phyloP scores from a whole-genome alignment of 2,113 vertebrate species.

The Neopipo cinnamomea region DNA sequence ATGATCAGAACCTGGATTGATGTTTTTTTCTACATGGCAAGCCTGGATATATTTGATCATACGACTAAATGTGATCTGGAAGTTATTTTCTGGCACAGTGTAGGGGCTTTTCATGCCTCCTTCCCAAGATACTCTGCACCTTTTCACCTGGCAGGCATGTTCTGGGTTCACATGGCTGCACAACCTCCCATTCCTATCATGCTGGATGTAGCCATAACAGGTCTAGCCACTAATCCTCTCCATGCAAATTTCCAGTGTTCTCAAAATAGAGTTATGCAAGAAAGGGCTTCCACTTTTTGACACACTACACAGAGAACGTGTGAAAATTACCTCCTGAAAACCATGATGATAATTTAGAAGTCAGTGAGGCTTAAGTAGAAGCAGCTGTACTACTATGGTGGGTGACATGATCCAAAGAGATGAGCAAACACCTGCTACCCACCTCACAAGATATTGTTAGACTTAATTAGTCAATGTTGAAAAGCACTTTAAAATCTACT shows the following conservation, averaged over 20 bases:
- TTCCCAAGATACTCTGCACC: background rate
- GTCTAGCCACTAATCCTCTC: background rate
- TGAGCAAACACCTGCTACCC: slow-evolving; percentile 54
- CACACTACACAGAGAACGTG: background rate
- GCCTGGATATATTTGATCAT: background rate
- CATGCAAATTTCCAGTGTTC: background rate
- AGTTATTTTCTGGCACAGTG: background rate
- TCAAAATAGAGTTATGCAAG: background rate
- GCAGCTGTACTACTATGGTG: slow-evolving; percentile 34
- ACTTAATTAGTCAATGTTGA: slow-evolving; percentile 41
- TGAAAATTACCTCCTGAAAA: slow-evolving; percentile 7
- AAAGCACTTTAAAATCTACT: slow-evolving; percentile 44
- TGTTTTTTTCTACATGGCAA: background rate
- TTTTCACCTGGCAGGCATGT: accelerated
- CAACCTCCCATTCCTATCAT: background rate
- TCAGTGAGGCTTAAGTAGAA: slow-evolving; percentile 47
- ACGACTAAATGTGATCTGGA: background rate
- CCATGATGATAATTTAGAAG: slow-evolving; percentile 29
- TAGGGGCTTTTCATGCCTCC: background rate
- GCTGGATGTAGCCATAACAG: background rate
- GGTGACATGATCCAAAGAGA: slow-evolving; percentile 33
- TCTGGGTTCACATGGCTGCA: background rate
- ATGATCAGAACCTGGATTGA: background rate
- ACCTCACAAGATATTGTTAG: slow-evolving; percentile 13
- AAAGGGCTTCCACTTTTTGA: background rate